phyloP scores from a whole-genome alignment of 1,140 invertebrate genomes.

The Stratiolaelaps scimitus region DNA sequence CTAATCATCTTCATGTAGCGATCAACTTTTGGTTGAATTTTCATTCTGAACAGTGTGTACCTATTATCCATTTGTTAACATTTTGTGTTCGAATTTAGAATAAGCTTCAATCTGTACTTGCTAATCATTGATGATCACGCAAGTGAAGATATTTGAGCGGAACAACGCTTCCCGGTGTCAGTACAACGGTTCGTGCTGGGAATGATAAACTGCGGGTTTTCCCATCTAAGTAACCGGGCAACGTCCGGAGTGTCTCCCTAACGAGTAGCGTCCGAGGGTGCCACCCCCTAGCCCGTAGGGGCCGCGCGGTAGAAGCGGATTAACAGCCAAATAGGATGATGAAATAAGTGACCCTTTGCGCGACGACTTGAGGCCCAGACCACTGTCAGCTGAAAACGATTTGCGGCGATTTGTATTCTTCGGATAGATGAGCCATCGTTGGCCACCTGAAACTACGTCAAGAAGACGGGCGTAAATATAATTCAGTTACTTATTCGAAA shows the following conservation, averaged over 20 bases:
- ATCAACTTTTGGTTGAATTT: too few relatives aligned
- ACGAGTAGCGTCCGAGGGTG: constrained; percentile 7
- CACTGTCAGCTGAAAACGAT: neutral
- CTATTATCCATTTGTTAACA: too few relatives aligned
- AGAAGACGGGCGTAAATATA: neutral
- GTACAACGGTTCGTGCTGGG: constrained; percentile 1
- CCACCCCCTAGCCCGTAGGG: neutral
- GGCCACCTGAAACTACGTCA: neutral
- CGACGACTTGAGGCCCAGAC: neutral
- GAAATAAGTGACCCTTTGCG: constrained; percentile 6
- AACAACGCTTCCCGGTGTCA: neutral
- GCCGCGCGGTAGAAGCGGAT: constrained; percentile 19
- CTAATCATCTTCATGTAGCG: too few relatives aligned
- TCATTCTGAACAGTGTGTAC: too few relatives aligned
- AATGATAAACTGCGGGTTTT: neutral
- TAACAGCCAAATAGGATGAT: constrained; percentile 23
- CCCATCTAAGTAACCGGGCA: neutral
- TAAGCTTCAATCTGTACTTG: neutral
- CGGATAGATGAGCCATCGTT: constrained; percentile 18
- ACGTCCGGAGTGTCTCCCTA: neutral
- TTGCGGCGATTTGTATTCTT: constrained; percentile 15
- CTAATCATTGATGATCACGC: neutral
- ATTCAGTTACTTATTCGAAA: too few relatives aligned
- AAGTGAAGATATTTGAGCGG: neutral
- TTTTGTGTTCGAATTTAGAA: neutral